Percentiles rank a stretch among this genome's conserved stretches.
Evolutionary conservation across 1,140 invertebrate species (phyloP).

Genomic region (Triops cancriformis): DNA sequence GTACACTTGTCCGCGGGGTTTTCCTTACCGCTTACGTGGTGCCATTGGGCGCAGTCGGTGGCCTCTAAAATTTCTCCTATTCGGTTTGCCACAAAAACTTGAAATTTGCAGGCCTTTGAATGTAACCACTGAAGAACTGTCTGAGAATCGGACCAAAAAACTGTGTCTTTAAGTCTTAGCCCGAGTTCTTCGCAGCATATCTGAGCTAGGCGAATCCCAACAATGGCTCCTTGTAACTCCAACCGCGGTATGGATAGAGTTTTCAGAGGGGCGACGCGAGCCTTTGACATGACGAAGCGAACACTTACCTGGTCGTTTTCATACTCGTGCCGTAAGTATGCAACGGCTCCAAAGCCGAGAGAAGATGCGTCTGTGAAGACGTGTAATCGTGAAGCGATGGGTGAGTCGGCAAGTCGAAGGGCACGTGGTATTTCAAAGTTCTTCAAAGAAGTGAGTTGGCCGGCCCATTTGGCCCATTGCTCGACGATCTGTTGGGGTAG

Average conservation of each 20-base stretch:
- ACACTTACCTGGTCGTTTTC: too few relatives aligned
- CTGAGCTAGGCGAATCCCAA: constrained; percentile 34
- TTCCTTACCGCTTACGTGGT: constrained; percentile 11
- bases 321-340: too few relatives aligned
- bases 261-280: too few relatives aligned
- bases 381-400: too few relatives aligned
- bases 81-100: constrained; percentile 25
- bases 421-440: too few relatives aligned
- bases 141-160: constrained; percentile 20
- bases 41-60: constrained; percentile 1
- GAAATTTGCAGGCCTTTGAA: neutral
- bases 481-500: too few relatives aligned
- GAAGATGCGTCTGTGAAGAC: too few relatives aligned
- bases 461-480: too few relatives aligned
- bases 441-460: too few relatives aligned
- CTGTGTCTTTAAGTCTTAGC: neutral
- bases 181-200: neutral
- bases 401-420: too few relatives aligned
- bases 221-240: constrained; percentile 39
- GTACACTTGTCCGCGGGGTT: constrained; percentile 26
- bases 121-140: constrained; percentile 23
- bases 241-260: constrained; percentile 37
- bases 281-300: too few relatives aligned
- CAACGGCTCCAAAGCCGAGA: too few relatives aligned
- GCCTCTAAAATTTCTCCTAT: constrained; percentile 15